A percentile compares a stretch with the other conserved stretches of the same genome.
Evolutionary conservation across 2,113 vertebrate species (phyloP).

Genomic region (Synodontis membranacea): DNA sequence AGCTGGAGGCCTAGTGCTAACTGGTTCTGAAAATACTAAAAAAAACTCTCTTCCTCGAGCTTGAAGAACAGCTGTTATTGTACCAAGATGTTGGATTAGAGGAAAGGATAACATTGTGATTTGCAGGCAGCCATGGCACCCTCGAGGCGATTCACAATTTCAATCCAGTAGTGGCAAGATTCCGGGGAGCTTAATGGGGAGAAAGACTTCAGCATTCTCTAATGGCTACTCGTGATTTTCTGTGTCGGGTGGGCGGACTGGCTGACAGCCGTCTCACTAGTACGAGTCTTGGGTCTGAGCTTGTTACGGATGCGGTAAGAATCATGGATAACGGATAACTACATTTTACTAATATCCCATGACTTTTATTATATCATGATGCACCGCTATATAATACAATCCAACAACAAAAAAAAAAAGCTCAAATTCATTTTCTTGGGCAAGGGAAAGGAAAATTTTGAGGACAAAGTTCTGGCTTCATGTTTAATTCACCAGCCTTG

Average conservation of each 20-base stretch:
- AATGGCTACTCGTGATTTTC: background rate
- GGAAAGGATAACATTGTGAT: constrained; percentile 1
- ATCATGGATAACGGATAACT: background rate
- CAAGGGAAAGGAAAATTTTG: background rate
- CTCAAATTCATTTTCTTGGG: background rate
- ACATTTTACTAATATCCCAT: background rate
- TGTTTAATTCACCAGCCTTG: constrained; percentile 60
- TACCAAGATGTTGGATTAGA: constrained; percentile 23
- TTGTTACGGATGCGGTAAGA: background rate
- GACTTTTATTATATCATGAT: background rate
- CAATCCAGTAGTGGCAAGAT: constrained; percentile 46
- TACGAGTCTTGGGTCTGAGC: too few species aligned
- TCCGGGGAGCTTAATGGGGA: constrained; percentile 34
- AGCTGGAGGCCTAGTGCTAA: constrained; percentile 40
- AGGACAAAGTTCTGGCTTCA: constrained; percentile 42
- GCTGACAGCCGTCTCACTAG: background rate
- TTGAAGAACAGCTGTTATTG: constrained; percentile 26
- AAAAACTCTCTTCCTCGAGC: background rate
- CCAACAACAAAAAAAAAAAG: background rate
- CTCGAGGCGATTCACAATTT: background rate
- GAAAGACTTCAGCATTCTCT: constrained; percentile 13
- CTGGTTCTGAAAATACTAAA: background rate
- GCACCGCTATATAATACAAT: background rate
- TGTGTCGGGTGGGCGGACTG: background rate
- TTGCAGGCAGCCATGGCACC: background rate